phyloP scores from a whole-genome alignment of 2,888 invertebrate species.

The Ophion costatus region DNA sequence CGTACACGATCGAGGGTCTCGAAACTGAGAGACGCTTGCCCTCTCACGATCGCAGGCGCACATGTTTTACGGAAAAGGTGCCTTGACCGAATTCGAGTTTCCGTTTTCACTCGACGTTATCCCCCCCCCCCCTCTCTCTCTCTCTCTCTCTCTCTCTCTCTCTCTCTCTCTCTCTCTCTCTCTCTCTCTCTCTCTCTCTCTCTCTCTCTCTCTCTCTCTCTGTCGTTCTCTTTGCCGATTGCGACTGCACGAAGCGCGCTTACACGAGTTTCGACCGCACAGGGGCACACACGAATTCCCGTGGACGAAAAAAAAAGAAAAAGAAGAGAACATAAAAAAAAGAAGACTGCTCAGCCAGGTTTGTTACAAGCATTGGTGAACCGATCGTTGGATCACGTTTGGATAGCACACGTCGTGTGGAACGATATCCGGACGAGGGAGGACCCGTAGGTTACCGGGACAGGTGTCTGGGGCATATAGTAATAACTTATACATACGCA shows the following conservation, averaged over 20 bases:
- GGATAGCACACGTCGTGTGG: slow-evolving; percentile 16
- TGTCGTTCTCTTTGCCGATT: slow-evolving; percentile 1
- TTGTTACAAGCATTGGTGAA: slow-evolving; percentile 14
- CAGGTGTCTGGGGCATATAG: slow-evolving; percentile 40
- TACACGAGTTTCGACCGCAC: slow-evolving; percentile 9
- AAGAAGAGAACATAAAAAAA: slow-evolving; percentile 18
- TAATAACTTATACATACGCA: slow-evolving; percentile 24
- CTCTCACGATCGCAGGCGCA: slow-evolving; percentile 24
- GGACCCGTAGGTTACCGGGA: slow-evolving; percentile 50
- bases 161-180: slow-evolving; percentile 8
- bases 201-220: slow-evolving; percentile 13
- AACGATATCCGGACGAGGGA: slow-evolving; percentile 45
- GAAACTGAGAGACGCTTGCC: slow-evolving; percentile 7
- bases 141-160: too few relatives aligned
- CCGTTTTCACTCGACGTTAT: slow-evolving; percentile 43
- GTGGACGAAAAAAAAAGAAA: slow-evolving; percentile 11
- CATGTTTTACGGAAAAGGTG: slow-evolving; percentile 43
- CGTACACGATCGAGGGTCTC: not conserved
- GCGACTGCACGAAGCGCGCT: not conserved
- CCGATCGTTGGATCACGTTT: slow-evolving; percentile 33
- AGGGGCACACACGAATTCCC: slow-evolving; percentile 30
- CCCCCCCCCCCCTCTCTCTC: not conserved
- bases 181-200: slow-evolving; percentile 1
- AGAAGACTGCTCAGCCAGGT: not conserved
- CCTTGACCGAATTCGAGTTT: slow-evolving; percentile 62